Conservation (phyloP, 2,113 vertebrate genomes). For the Neodon shergylaensis region DNA sequence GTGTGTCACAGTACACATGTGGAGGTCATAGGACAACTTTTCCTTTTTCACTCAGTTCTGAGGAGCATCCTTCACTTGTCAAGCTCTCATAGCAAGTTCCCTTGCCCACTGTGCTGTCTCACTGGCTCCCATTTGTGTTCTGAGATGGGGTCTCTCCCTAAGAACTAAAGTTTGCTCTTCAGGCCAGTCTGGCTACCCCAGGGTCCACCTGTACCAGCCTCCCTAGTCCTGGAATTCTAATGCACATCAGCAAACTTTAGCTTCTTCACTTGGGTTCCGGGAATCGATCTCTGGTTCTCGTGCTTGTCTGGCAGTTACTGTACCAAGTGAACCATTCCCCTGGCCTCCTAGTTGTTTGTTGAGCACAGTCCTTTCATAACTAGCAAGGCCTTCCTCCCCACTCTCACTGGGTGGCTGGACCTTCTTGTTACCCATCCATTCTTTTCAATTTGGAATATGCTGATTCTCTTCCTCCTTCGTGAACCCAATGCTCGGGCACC, state of each 20-base stretch:
- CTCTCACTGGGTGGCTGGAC: accelerated
- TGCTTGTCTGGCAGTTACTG: too few species aligned
- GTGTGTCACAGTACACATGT: neutral
- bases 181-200: neutral
- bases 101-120: too few species aligned
- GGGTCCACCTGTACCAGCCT: neutral
- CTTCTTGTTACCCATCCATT: neutral
- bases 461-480: neutral
- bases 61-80: neutral
- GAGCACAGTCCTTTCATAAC: neutral
- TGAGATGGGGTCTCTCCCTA: neutral
- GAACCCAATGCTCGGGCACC: neutral
- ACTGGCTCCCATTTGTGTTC: neutral
- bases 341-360: too few species aligned
- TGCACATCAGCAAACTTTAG: neutral
- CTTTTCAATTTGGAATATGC: neutral
- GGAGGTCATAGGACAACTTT: neutral
- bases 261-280: neutral
- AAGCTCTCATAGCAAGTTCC: neutral
- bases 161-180: neutral
- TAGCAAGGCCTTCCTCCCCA: neutral
- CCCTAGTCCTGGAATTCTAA: neutral
- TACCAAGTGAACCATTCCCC: too few species aligned
- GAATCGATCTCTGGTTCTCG: neutral
- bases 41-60: neutral